Conservation (phyloP, 2,888 invertebrate genomes). For the Caenorhabditis auriculariae region DNA sequence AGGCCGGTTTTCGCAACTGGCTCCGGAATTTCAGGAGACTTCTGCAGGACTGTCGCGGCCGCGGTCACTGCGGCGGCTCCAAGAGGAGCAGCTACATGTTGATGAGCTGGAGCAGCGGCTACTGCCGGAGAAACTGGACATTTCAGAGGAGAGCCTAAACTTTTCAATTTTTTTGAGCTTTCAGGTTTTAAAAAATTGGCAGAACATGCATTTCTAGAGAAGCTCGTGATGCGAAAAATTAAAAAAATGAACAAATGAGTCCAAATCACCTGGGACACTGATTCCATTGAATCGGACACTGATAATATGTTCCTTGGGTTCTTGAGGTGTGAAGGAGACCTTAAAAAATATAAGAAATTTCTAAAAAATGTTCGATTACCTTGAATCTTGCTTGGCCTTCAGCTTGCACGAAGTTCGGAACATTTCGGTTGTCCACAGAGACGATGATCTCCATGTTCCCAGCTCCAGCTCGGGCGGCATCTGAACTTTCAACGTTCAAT, state of each 20-base stretch:
- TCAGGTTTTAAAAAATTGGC: no score
- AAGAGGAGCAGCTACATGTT: constrained; percentile 5
- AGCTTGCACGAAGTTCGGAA: constrained; percentile 87
- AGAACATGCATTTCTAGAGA: no score
- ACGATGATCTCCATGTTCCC: constrained; percentile 97
- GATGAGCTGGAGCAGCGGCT: constrained; percentile 2
- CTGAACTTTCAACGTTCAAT: constrained; percentile 59
- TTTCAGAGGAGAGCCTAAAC: constrained; percentile 22
- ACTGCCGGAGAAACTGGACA: constrained; percentile 9
- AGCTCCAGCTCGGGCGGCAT: constrained; percentile 76
- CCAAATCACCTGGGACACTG: constrained; percentile 53
- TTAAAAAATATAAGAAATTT: constrained; percentile 64
- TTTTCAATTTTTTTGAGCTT: no score
- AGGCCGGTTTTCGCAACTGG: constrained; percentile 28
- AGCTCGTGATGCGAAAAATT: not conserved
- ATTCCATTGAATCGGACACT: constrained; percentile 79
- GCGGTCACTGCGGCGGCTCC: constrained; percentile 19
- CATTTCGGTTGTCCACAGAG: constrained; percentile 91
- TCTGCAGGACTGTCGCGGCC: constrained; percentile 20
- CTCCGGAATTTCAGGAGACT: constrained; percentile 23
- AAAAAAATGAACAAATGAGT: not conserved
- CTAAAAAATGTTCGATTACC: not conserved
- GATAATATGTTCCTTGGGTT: constrained; percentile 85
- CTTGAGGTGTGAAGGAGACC: constrained; percentile 92
- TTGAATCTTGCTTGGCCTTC: constrained; percentile 91